These are phyloP conservation scores for Suillia variegata DNA, from an alignment of 2,888 invertebrate species.

Conservation along the genomic window DNA sequence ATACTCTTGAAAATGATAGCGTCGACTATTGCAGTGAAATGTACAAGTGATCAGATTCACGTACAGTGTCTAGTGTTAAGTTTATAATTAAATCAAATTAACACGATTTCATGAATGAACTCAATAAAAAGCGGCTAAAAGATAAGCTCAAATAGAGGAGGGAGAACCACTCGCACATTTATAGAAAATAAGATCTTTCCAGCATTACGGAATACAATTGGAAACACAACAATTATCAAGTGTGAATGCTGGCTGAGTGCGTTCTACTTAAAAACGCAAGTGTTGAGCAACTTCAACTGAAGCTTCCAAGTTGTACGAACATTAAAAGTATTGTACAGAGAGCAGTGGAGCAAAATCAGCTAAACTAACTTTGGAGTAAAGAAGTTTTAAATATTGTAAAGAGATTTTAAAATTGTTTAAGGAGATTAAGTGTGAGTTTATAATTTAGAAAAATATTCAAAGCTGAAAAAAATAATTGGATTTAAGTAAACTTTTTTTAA, in stretches of 20 bases:
- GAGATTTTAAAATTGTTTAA: too few species aligned
- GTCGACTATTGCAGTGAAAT: not conserved
- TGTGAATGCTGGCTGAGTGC: not conserved
- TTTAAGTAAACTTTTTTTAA: too few species aligned
- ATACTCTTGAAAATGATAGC: not conserved
- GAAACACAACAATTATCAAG: not conserved
- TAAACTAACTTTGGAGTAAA: too few species aligned
- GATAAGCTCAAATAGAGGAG: not conserved
- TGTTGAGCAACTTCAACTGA: too few species aligned
- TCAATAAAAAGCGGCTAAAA: not conserved
- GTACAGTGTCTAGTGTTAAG: not conserved
- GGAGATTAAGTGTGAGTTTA: too few species aligned
- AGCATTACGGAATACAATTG: not conserved
- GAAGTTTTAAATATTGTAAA: too few species aligned
- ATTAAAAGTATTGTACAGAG: too few species aligned
- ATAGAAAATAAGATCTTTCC: too few species aligned
- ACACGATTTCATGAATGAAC: slow-evolving; percentile 1
- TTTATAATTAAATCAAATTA: not conserved
- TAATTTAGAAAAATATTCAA: too few species aligned
- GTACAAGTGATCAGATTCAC: not conserved
- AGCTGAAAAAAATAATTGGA: too few species aligned
- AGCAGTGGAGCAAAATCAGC: not conserved
- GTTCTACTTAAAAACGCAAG: too few species aligned
- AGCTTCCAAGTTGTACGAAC: too few species aligned
- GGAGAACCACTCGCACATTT: not conserved